phyloP scores from a whole-genome alignment of 2,113 vertebrate genomes.

The Columba janthina region DNA sequence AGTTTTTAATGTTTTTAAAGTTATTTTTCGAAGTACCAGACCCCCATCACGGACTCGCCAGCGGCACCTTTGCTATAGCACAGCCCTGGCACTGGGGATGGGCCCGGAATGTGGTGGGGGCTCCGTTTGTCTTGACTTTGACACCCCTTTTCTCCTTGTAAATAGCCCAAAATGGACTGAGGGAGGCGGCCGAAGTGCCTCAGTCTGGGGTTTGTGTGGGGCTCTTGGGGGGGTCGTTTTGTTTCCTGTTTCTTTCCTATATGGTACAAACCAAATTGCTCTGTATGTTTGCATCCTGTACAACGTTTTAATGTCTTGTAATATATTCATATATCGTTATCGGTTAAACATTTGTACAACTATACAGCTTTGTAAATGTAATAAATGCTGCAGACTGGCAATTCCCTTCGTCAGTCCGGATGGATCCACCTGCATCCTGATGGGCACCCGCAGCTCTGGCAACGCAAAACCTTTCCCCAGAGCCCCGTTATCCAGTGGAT shows the following conservation, averaged over 20 bases:
- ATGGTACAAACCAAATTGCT: constrained; percentile 11
- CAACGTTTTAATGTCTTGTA: constrained; percentile 59
- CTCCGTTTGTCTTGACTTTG: not conserved
- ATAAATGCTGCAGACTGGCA: constrained; percentile 74
- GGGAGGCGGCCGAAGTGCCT: not conserved
- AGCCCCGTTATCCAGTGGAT: not conserved
- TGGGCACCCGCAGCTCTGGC: fast-evolving
- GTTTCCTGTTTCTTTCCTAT: not conserved
- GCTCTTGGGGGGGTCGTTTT: not conserved
- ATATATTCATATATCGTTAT: constrained; percentile 37
- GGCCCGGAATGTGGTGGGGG: not conserved
- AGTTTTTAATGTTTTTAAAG: too few species aligned
- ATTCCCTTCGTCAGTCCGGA: not conserved
- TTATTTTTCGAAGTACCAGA: not conserved
- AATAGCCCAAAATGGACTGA: not conserved
- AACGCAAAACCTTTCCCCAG: fast-evolving
- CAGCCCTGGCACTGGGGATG: not conserved
- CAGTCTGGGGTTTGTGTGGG: not conserved
- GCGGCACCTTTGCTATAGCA: not conserved
- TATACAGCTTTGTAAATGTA: constrained; percentile 71
- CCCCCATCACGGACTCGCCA: not conserved
- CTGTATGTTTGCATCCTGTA: constrained; percentile 61
- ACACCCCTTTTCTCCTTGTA: constrained; percentile 36
- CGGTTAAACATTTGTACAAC: constrained; percentile 57
- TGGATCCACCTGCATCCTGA: not conserved